Evolutionary conservation across 2,113 vertebrate species (phyloP), one percentile per base, ranked within the genome.

Genomic region (Rattus norvegicus): DNA sequence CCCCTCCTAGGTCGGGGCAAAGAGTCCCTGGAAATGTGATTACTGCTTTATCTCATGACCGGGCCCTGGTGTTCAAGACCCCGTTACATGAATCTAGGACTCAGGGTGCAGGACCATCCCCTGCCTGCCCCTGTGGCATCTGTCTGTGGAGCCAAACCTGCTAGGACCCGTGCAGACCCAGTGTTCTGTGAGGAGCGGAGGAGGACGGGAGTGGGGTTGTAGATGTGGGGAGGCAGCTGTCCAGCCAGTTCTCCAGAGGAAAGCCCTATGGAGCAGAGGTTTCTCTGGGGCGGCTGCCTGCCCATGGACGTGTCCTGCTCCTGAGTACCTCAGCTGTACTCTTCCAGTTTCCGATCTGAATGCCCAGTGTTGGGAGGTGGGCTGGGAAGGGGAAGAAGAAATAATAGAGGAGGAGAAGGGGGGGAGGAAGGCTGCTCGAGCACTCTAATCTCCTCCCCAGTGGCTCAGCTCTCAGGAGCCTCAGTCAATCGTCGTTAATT

Each of bases 401-500:
- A 87, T 88, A 43, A 69, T 76, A 61, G 92, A 69, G 93, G 85
- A 95, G 24, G 26, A 43, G 65, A 94, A 70, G 14, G 6, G 87
- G 83, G 87, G 65, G 80, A 80, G 79, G 81, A 59, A 79, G 93
- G n/a, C 87, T 28, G n/a, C 93, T 81, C 72, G 26, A 43, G 52
- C 0, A 47, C 80, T 91, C 56, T 95, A 70, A 95, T 96, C 97
- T 97, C 76, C 39, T 19, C 65, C 36, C 36, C 70, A 7, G 88
- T 7, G 56, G 93, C 91, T 94, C 88, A 56, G 95, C 97, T 92
- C 95, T 94, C 92, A 93, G 97, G 90, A 96, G 94, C 95, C 96
- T 96, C 95, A 94, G 96, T 98, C 98, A 98, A 98, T 98, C 97
- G 97, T 96, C 96, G 97, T 97, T 98, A 98, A 98, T 98, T 98